Conservation (phyloP, 2,797 vertebrate species). For the Leucoraja ocellata region DNA sequence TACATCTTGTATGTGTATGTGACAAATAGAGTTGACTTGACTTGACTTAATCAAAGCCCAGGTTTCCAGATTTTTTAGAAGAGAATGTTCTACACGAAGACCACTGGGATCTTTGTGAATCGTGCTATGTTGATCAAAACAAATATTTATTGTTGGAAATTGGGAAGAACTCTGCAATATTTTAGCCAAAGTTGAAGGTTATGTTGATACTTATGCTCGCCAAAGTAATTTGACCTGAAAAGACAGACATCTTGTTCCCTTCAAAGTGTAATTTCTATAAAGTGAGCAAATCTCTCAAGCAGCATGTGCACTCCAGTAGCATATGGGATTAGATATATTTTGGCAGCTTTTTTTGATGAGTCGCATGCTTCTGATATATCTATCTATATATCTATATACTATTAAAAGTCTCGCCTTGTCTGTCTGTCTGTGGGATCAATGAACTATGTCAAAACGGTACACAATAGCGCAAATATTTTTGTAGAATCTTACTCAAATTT, state of each 20-base stretch:
- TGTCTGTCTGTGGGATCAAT: too few relatives aligned
- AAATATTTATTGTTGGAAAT: slow-evolving; percentile 3
- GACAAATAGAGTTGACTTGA: too few relatives aligned
- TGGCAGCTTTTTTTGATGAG: neutral
- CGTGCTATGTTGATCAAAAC: neutral
- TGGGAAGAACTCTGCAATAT: neutral
- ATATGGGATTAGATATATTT: neutral
- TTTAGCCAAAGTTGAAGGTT: neutral
- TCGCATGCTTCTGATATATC: neutral
- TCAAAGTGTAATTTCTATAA: neutral
- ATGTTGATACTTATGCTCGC: neutral
- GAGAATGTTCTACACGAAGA: neutral
- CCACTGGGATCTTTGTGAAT: neutral
- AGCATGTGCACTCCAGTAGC: neutral
- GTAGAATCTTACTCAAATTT: too few relatives aligned
- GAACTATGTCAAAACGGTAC: too few relatives aligned
- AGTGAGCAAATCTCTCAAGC: neutral
- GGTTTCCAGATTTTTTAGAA: neutral
- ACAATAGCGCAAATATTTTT: too few relatives aligned
- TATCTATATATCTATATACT: too few relatives aligned
- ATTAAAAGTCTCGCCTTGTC: too few relatives aligned
- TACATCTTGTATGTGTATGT: too few relatives aligned
- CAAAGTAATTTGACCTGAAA: neutral
- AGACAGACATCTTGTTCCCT: neutral
- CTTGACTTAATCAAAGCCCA: neutral